Evolutionary conservation across 2,113 vertebrate genomes (phyloP).

Genomic region (Gorsachius goisagi): DNA sequence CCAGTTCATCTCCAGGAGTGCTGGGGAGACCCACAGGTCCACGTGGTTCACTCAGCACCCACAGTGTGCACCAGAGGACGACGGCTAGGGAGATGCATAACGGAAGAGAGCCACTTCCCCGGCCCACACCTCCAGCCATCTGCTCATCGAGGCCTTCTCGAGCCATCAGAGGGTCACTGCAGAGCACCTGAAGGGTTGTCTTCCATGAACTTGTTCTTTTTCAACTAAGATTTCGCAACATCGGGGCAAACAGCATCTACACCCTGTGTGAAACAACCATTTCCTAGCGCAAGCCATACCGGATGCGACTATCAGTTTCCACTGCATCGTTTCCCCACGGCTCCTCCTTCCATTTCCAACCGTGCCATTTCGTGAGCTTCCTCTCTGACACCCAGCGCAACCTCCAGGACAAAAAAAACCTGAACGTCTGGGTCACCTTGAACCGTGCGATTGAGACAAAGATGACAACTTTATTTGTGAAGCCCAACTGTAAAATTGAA

Average conservation of each 20-base stretch:
- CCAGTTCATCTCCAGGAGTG: not conserved
- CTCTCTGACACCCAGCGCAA: not conserved
- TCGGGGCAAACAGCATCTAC: accelerated
- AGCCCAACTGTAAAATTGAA: not conserved
- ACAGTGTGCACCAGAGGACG: too few relatives aligned
- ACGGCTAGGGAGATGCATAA: too few relatives aligned
- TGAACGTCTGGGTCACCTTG: not conserved
- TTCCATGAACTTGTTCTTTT: not conserved
- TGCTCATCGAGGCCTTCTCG: not conserved
- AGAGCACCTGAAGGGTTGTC: not conserved
- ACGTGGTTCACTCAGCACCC: not conserved
- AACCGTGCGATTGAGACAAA: accelerated
- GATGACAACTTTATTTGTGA: accelerated
- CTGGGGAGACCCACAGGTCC: not conserved
- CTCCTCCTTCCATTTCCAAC: too few relatives aligned
- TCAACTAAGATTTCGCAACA: not conserved
- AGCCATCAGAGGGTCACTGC: not conserved
- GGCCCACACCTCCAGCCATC: too few relatives aligned
- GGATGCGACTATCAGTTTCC: accelerated
- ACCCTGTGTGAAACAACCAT: too few relatives aligned
- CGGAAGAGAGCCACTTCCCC: too few relatives aligned
- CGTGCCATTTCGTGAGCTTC: accelerated
- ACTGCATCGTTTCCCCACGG: accelerated
- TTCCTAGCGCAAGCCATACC: not conserved
- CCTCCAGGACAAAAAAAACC: not conserved